phyloP scores from a whole-genome alignment of 2,797 vertebrate species.

The Luscinia luscinia region DNA sequence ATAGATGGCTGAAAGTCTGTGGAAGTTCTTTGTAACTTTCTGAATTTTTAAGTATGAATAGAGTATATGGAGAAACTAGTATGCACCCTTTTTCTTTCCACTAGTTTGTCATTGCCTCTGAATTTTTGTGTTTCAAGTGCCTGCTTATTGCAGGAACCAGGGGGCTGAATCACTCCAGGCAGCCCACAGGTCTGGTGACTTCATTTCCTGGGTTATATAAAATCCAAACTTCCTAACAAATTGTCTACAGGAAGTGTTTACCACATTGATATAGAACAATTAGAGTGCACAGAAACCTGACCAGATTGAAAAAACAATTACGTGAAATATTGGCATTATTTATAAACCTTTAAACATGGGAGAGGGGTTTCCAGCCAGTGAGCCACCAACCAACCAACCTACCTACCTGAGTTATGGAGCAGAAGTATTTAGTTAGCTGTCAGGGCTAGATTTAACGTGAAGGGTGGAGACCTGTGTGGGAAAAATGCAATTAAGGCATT shows the following conservation, averaged over 20 bases:
- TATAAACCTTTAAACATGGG: background rate
- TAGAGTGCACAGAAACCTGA: conserved; percentile 1
- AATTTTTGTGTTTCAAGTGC: conserved; percentile 1
- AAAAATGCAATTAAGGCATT: background rate
- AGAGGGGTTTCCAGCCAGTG: background rate
- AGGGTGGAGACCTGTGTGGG: background rate
- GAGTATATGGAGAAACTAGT: background rate
- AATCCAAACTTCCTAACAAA: conserved; percentile 60
- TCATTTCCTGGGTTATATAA: conserved; percentile 66
- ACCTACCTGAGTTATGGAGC: background rate
- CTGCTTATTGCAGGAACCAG: conserved; percentile 18
- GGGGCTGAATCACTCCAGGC: conserved; percentile 18
- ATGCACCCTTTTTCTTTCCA: background rate
- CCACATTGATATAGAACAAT: conserved; percentile 54
- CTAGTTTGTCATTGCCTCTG: background rate
- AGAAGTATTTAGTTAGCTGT: background rate
- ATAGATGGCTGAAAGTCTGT: background rate
- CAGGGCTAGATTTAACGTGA: background rate
- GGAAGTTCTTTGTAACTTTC: background rate
- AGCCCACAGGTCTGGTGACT: conserved; percentile 43
- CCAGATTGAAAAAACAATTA: conserved; percentile 52
- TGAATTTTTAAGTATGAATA: background rate
- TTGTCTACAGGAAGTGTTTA: conserved; percentile 54
- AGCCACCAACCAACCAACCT: background rate
- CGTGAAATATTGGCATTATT: background rate